Evolutionary conservation across 2,888 invertebrate genomes (phyloP), one percentile per base, ranked within the genome.

Genomic region (Glyphotaelius pellucidus): DNA sequence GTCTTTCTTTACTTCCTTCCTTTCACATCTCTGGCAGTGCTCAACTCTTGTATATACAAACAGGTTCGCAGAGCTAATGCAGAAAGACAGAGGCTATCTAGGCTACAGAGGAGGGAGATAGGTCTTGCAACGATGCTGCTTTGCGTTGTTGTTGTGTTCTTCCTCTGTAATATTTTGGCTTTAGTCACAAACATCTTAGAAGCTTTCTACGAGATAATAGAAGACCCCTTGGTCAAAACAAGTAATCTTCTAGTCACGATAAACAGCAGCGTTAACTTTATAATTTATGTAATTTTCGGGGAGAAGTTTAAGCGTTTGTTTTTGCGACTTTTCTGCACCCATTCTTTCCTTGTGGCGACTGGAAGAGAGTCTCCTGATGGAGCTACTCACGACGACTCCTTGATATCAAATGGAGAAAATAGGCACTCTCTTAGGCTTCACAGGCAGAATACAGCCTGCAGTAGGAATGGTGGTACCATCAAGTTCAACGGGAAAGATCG

Each of bases 251-350:
- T 99, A 93, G 99, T 99, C 91, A 99, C 99, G 93, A 97, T 99
- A 95, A 99, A 99, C 96, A 99, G 99, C 94, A 99, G 99, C 94
- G 98, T 99, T 93, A 99, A 99, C 96, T 99, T 99, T 95, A 97
- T 99, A 93, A 99, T 99, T 94, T 99, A 99, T 96, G 99, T 99
- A 94, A 99, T 99, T 94, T 99, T 99, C 95, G 99, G 99, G 1
- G 98, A 99, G 95, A 99, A 99, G 95, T 99, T 99, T 96, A 98
- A 98, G 95, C 96, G 98, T 93, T 97, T 99, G 93, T 98, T 99
- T 95, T 95, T 98, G 94, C 96, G 97, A 95, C 96, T 98, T 95
- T 98, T 98, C 96, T 98, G 98, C 95, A 97, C 97, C 94, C 95
- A 96, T 86, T 95, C 96, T 30, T 94, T 96, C 91, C 95, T 95